Percentiles rank a stretch among this genome's conserved stretches.
phyloP scores from a whole-genome alignment of 2,113 vertebrate species.

The Orycteropus afer region DNA sequence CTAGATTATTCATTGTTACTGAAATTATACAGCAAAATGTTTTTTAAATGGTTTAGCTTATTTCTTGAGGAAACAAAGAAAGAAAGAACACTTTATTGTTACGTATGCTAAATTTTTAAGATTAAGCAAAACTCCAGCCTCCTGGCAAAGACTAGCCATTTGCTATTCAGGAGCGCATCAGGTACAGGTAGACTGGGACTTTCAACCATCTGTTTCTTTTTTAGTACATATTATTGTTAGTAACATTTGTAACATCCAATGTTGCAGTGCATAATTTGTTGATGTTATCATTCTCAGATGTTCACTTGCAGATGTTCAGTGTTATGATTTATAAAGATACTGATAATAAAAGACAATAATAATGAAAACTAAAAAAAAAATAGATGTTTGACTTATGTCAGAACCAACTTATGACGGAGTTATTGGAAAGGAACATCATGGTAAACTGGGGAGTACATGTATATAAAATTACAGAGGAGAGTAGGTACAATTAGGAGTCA shows the following conservation, averaged over 20 bases:
- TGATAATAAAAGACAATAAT: not conserved
- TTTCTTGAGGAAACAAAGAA: not conserved
- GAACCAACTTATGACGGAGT: not conserved
- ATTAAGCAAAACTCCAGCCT: constrained; percentile 71
- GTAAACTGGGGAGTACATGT: not conserved
- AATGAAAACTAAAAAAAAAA: not conserved
- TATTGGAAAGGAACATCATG: not conserved
- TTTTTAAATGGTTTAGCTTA: constrained; percentile 45
- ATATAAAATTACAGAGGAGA: not conserved
- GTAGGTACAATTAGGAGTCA: not conserved
- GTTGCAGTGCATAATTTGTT: not conserved
- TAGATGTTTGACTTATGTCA: not conserved
- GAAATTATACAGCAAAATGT: constrained; percentile 48
- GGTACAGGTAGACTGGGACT: not conserved
- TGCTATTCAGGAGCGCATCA: constrained; percentile 55
- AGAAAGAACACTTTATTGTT: not conserved
- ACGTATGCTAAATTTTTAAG: constrained; percentile 56
- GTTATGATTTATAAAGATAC: not conserved
- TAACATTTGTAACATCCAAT: not conserved
- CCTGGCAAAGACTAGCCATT: constrained; percentile 59
- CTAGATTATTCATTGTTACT: constrained; percentile 35
- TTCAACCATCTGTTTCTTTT: not conserved
- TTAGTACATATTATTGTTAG: not conserved
- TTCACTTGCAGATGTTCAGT: not conserved
- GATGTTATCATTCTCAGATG: not conserved